Percentiles rank a stretch among this genome's conserved stretches.
Evolutionary conservation across 2,113 vertebrate species (phyloP).

Genomic region (Antigone vipio): DNA sequence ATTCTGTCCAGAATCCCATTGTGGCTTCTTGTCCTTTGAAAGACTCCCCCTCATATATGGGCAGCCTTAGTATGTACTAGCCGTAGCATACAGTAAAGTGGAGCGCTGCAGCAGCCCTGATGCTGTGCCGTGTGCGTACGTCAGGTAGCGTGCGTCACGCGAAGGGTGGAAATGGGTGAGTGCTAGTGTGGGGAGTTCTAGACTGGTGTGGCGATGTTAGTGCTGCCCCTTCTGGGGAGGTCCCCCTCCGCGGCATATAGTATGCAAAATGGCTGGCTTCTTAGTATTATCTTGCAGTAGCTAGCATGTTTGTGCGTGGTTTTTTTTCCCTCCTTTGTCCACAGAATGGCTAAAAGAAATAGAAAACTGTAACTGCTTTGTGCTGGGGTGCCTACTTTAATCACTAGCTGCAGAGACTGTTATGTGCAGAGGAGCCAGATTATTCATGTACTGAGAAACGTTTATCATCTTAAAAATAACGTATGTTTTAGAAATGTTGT

Average conservation of each 20-base stretch:
- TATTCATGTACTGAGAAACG: background rate
- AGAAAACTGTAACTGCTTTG: background rate
- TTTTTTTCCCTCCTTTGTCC: background rate
- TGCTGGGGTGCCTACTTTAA: background rate
- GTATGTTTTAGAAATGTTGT: background rate
- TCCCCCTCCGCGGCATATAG: background rate
- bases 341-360: background rate
- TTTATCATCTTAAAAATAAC: background rate
- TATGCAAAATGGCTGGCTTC: background rate
- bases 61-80: background rate
- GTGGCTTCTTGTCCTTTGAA: background rate
- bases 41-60: background rate
- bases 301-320: background rate
- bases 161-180: background rate
- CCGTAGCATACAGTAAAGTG: background rate
- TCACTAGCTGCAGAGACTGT: background rate
- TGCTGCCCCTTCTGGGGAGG: background rate
- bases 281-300: background rate
- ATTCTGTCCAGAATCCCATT: background rate
- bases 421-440: background rate
- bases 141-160: background rate
- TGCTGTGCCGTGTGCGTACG: accelerated
- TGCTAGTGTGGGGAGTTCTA: background rate
- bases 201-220: background rate
- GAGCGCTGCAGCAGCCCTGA: background rate